These are phyloP conservation scores for Amitus sp. DNA, from an alignment of 2,888 invertebrate genomes.

Conservation along the genomic window DNA sequence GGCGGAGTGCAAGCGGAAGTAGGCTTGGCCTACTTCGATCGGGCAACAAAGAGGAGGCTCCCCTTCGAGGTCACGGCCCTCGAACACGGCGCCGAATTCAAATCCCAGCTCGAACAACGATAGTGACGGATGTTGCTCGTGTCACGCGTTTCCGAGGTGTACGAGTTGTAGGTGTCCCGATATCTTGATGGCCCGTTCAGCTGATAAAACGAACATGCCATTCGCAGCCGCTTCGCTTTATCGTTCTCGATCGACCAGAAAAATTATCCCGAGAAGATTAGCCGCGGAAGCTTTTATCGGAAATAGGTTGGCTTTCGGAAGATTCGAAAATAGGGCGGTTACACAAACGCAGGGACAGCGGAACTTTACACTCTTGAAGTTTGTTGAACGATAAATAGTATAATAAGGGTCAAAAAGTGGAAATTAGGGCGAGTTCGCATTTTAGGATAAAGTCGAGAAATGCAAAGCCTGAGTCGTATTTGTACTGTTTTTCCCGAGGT, in stretches of 20 bases:
- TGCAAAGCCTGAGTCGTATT: no score
- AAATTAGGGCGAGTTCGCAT: neutral
- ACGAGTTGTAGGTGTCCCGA: constrained; percentile 25
- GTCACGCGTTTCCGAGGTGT: constrained; percentile 35
- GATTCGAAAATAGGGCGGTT: no score
- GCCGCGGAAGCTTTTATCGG: neutral
- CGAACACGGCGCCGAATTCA: constrained; percentile 44
- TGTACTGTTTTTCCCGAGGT: no score
- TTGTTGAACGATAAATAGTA: no score
- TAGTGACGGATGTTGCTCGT: constrained; percentile 39
- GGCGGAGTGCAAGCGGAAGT: no score
- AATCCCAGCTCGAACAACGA: constrained; percentile 35
- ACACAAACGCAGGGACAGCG: no score
- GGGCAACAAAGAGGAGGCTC: constrained; percentile 46
- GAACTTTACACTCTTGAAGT: no score
- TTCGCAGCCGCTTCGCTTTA: neutral
- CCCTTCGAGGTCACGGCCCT: constrained; percentile 47
- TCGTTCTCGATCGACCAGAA: neutral
- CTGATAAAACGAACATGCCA: constrained; percentile 3
- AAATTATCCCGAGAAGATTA: neutral
- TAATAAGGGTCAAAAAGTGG: no score
- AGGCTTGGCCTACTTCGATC: constrained; percentile 55
- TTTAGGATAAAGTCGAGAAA: neutral
- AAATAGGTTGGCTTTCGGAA: no score
- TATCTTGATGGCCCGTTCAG: constrained; percentile 3